These are phyloP conservation scores for Sarcophaga variegata DNA, from an alignment of 2,888 invertebrate species.

Conservation along the genomic window DNA sequence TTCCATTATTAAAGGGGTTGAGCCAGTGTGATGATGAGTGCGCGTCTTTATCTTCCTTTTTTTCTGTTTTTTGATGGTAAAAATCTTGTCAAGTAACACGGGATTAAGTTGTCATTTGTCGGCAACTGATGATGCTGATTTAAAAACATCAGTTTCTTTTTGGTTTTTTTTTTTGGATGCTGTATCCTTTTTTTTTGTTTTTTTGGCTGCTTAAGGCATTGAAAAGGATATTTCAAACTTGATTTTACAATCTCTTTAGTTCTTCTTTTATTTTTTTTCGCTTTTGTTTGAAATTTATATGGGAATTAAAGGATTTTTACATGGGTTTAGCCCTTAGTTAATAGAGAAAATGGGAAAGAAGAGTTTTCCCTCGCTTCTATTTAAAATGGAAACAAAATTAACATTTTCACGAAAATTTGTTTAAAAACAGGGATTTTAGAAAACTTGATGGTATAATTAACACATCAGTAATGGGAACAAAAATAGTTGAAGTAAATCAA, in stretches of 20 bases:
- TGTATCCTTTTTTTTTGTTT: constrained; percentile 26
- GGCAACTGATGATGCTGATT: constrained; percentile 68
- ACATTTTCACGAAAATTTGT: constrained; percentile 57
- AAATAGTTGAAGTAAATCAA: not conserved
- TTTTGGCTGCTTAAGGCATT: constrained; percentile 52
- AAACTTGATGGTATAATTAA: constrained; percentile 27
- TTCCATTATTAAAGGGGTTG: constrained; percentile 48
- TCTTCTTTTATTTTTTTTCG: constrained; percentile 1
- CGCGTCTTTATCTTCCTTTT: constrained; percentile 35
- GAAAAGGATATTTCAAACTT: constrained; percentile 70
- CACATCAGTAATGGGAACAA: constrained; percentile 42
- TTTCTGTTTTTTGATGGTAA: too few species aligned
- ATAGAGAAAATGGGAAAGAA: constrained; percentile 7
- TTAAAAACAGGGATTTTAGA: constrained; percentile 43
- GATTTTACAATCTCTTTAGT: constrained; percentile 32
- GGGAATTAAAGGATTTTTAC: constrained; percentile 71
- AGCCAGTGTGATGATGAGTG: constrained; percentile 5
- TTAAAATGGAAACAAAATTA: constrained; percentile 48
- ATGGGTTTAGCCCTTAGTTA: not conserved
- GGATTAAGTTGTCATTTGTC: constrained; percentile 69
- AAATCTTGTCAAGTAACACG: constrained; percentile 53
- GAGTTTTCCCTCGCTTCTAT: not conserved
- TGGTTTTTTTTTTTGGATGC: constrained; percentile 10
- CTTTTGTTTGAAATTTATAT: constrained; percentile 75
- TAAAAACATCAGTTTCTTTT: constrained; percentile 33